Evolutionary conservation across 2,888 invertebrate species (phyloP), one percentile per base, ranked within the genome.

Genomic region (Cinara cedri): DNA sequence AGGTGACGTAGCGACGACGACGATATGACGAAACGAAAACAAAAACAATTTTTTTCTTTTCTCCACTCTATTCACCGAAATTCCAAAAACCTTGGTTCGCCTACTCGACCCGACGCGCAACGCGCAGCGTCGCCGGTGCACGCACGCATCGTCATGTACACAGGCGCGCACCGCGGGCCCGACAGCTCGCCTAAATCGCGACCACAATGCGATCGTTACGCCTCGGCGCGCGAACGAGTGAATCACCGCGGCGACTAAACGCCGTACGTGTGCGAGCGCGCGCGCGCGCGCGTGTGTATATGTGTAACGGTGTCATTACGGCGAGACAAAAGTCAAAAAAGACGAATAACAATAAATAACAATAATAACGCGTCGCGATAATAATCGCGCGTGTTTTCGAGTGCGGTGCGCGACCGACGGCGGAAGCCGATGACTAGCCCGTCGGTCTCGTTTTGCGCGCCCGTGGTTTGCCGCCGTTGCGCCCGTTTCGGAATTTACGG

Each of bases 151-250:
- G n/a, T n/a, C n/a, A n/a, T n/a, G n/a, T n/a, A n/a, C n/a, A n/a
- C n/a, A n/a, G n/a, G n/a, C n/a, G n/a, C n/a, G n/a, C n/a, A n/a
- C n/a, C n/a, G n/a, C n/a, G n/a, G n/a, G n/a, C n/a, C n/a, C n/a
- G 75, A 49, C 66, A n/a, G 54, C 44, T 75, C n/a, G n/a, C n/a
- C n/a, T n/a, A n/a, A n/a, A 75, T 55, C 55, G 24, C 16, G 44
- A 66, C 57, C 26, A 76, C 76, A 76, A 76, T 68, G 57, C 19
- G 26, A 44, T 68, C 68, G 78, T 78, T 78, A 78, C 78, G 76
- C 76, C 76, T 76, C 76, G 76, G 76, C 76, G 68, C 68, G 76
- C 34, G 57, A 68, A 57, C 46, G 21, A 60, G 57, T 78, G 78
- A 78, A 78, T 78, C 78, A 70, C 26, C 68, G 16, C 57, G 14